Conservation (phyloP, 2,797 vertebrate genomes). For the Peromyscus eremicus region DNA sequence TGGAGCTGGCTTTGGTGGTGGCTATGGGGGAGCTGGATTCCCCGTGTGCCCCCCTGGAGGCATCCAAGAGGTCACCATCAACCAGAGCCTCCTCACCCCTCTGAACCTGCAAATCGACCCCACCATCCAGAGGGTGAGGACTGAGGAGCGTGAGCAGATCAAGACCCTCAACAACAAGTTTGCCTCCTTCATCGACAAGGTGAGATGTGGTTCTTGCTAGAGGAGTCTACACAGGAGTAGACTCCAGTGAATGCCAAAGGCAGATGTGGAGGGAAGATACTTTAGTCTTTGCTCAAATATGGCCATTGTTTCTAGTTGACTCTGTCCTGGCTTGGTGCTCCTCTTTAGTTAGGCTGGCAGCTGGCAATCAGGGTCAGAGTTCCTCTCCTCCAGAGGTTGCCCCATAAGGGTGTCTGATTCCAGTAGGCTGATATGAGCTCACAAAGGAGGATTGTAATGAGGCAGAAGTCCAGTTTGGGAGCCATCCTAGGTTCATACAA, state of each 20-base stretch:
- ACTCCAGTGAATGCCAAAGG: background rate
- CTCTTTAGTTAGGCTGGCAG: background rate
- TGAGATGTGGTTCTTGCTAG: background rate
- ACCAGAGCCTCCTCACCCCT: slow-evolving; percentile 93
- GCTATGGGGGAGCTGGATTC: slow-evolving; percentile 84
- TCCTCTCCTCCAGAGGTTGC: background rate
- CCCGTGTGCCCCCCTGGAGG: slow-evolving; percentile 86
- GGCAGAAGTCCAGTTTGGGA: background rate
- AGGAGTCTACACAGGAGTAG: too few species aligned
- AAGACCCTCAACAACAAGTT: slow-evolving; percentile 97
- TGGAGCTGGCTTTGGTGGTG: slow-evolving; percentile 61
- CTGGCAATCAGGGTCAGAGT: background rate
- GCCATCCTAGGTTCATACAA: background rate
- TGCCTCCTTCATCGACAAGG: slow-evolving; percentile 93
- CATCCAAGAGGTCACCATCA: slow-evolving; percentile 89
- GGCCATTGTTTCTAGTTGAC: background rate
- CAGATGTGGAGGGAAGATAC: background rate
- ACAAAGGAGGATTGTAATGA: fast-evolving
- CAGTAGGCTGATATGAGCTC: background rate
- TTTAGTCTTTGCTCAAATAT: background rate
- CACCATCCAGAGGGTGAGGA: slow-evolving; percentile 80
- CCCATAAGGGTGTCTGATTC: background rate
- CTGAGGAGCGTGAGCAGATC: slow-evolving; percentile 95
- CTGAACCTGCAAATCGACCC: slow-evolving; percentile 91
- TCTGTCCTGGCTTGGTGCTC: background rate